Conservation (phyloP, 2,113 vertebrate genomes). For the Plotosus lineatus region DNA sequence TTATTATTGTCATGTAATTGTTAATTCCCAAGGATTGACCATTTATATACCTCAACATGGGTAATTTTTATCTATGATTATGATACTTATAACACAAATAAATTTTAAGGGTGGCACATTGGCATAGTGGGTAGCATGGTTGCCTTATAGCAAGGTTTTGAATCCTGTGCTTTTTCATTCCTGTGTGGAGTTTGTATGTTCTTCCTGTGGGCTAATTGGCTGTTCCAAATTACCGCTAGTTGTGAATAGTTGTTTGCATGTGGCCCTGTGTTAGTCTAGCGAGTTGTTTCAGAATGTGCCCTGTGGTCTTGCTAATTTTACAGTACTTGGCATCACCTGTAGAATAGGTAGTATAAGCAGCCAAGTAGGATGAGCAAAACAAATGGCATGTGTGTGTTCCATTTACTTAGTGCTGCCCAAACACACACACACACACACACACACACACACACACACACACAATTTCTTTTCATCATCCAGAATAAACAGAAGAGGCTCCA, state of each 20-base stretch:
- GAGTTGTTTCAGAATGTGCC: no score
- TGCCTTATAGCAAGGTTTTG: no score
- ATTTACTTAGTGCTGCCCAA: conserved; percentile 45
- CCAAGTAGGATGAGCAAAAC: conserved; percentile 40
- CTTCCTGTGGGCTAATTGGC: no score
- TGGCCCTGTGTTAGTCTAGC: no score
- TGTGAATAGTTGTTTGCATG: no score
- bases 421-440: not conserved
- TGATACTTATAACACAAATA: not conserved
- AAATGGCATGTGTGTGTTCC: conserved; percentile 52
- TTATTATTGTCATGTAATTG: not conserved
- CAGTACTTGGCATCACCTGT: conserved; percentile 29
- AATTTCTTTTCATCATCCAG: conserved; percentile 49
- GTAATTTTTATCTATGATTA: not conserved
- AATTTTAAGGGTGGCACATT: not conserved
- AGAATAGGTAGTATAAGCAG: conserved; percentile 42
- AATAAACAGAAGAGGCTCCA: conserved; percentile 45
- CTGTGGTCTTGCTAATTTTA: conserved; percentile 34
- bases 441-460: conserved; percentile 6
- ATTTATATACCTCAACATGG: not conserved
- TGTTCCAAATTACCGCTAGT: no score
- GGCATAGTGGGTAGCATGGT: not conserved
- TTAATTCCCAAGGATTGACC: not conserved
- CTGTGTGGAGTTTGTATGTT: no score
- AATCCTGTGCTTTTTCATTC: no score